Conservation (phyloP, 2,888 invertebrate genomes). For the Pemphredon lugubris region DNA sequence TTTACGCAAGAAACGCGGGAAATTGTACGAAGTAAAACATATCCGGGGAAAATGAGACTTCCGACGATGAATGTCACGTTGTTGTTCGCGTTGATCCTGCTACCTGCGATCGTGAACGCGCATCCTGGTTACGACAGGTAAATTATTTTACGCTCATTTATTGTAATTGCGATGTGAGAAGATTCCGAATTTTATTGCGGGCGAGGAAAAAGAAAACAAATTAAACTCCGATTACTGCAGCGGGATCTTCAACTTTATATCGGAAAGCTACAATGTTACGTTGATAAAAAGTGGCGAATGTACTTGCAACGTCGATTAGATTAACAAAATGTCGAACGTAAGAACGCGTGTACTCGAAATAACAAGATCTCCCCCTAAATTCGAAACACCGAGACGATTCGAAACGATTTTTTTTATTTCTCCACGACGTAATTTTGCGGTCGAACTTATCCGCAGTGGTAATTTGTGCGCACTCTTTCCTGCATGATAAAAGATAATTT, state of each 20-base stretch:
- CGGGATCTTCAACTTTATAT: slow-evolving; percentile 5
- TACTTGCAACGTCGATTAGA: neutral
- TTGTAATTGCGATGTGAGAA: no score
- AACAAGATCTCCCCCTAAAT: neutral
- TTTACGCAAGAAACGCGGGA: no score
- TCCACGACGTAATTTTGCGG: neutral
- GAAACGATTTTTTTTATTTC: no score
- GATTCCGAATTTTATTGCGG: no score
- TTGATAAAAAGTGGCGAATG: neutral
- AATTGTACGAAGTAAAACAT: no score
- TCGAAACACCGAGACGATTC: no score
- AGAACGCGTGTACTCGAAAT: neutral
- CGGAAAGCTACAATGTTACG: slow-evolving; percentile 16
- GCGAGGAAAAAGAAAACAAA: no score
- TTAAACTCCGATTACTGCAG: no score
- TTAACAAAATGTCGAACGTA: neutral
- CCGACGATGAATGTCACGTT: neutral
- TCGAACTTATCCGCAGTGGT: no score
- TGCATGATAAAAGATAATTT: neutral
- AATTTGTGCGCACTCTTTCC: neutral
- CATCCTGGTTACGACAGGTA: slow-evolving; percentile 2
- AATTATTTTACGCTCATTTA: no score
- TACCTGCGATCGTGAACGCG: neutral
- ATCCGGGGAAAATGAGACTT: neutral
- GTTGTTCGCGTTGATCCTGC: neutral